phyloP scores from a whole-genome alignment of 2,888 invertebrate genomes.

The Callyntrura sp. region DNA sequence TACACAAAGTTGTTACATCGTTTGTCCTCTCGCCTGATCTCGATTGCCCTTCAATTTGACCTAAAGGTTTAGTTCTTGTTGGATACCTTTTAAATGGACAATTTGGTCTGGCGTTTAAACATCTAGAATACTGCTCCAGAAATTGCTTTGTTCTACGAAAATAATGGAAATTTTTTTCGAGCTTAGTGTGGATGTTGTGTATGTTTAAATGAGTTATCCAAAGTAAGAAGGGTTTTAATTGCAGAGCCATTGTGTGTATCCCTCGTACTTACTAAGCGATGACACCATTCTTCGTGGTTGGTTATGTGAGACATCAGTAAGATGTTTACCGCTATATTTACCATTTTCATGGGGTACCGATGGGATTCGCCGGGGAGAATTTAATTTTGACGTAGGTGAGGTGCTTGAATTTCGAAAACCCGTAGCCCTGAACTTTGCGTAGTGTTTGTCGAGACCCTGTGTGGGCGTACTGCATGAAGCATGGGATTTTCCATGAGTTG shows the following conservation, averaged over 20 bases:
- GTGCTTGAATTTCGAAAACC: neutral
- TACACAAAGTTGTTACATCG: too few relatives aligned
- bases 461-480: neutral
- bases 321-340: neutral
- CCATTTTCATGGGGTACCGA: neutral
- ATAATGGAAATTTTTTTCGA: too few relatives aligned
- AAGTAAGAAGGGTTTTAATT: too few relatives aligned
- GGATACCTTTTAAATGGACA: neutral
- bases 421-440: neutral
- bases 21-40: too few relatives aligned
- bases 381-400: neutral
- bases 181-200: too few relatives aligned
- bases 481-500: neutral
- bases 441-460: slow-evolving; percentile 10
- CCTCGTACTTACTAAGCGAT: slow-evolving; percentile 55
- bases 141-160: neutral
- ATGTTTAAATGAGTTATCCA: too few relatives aligned
- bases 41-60: too few relatives aligned
- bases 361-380: neutral
- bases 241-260: neutral
- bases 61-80: too few relatives aligned
- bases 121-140: neutral
- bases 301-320: neutral
- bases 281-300: neutral
- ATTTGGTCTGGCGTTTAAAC: neutral